Conservation (phyloP, 1,140 invertebrate species). For the Chlorops oryzae region DNA sequence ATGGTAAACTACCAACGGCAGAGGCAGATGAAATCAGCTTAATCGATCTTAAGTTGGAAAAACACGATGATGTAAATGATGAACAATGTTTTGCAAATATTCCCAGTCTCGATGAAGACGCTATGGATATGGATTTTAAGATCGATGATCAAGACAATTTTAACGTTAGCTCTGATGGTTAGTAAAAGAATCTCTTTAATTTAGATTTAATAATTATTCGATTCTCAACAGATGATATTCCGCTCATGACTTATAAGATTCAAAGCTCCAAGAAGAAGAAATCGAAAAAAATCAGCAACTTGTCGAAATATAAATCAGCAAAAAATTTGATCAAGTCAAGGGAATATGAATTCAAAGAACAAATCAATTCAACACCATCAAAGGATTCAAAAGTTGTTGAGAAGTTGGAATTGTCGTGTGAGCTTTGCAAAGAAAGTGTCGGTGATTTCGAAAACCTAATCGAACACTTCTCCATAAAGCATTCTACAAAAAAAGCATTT, state of each 20-base stretch:
- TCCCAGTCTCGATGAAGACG: not conserved
- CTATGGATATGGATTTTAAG: not conserved
- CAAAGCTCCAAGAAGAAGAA: no score
- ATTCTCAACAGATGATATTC: conserved; percentile 16
- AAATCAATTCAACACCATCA: no score
- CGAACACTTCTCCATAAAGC: not conserved
- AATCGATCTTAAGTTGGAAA: not conserved
- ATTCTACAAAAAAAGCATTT: conserved; percentile 2
- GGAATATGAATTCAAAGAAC: no score
- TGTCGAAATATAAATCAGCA: no score
- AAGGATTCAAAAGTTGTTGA: conserved; percentile 7
- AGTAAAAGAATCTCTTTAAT: conserved; percentile 8
- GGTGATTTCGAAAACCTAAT: not conserved
- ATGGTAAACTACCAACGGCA: not conserved
- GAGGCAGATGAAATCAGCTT: not conserved
- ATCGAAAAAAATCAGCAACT: no score
- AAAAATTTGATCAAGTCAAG: no score
- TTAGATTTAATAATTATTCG: conserved; percentile 23
- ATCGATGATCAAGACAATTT: not conserved
- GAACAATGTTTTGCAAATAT: not conserved
- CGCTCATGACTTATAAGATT: no score
- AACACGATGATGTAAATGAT: not conserved
- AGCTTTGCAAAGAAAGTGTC: conserved; percentile 5
- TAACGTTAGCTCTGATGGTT: not conserved
- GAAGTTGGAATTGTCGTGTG: no score